phyloP scores from a whole-genome alignment of 2,797 vertebrate genomes.

The Poliocrania exsul region DNA sequence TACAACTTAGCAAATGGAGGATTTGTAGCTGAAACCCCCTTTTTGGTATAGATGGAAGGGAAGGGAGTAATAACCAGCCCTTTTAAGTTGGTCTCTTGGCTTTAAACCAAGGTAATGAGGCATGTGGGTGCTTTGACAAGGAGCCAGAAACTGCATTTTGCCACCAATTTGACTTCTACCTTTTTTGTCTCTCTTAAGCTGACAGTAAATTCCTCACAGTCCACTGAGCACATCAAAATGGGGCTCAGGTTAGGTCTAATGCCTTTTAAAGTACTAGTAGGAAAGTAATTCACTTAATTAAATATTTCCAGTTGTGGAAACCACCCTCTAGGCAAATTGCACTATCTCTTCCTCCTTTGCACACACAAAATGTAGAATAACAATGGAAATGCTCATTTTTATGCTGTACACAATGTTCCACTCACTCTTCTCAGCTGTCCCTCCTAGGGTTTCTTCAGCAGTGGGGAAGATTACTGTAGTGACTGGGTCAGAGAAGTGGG shows the following conservation, averaged over 20 bases:
- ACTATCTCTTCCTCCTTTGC: neutral
- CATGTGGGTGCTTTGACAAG: slow-evolving; percentile 54
- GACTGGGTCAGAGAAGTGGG: neutral
- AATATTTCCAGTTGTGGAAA: slow-evolving; percentile 56
- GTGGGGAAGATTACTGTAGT: neutral
- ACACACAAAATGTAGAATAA: neutral
- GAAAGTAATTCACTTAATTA: slow-evolving; percentile 61
- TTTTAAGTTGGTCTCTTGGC: slow-evolving; percentile 42
- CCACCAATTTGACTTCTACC: slow-evolving; percentile 43
- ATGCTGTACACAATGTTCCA: neutral
- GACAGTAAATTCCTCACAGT: slow-evolving; percentile 66
- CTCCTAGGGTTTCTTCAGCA: neutral
- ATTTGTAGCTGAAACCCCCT: neutral
- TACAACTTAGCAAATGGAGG: neutral
- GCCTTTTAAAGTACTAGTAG: slow-evolving; percentile 61
- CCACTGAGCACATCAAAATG: slow-evolving; percentile 30
- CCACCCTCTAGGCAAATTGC: neutral
- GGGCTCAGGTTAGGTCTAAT: slow-evolving; percentile 16
- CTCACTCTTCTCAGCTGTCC: neutral
- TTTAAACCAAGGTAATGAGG: slow-evolving; percentile 71
- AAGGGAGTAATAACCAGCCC: slow-evolving; percentile 28
- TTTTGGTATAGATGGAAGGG: neutral
- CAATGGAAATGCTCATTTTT: neutral
- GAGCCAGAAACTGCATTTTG: slow-evolving; percentile 51
- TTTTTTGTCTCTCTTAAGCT: slow-evolving; percentile 38